Evolutionary conservation across 2,113 vertebrate genomes (phyloP).

Genomic region (Osmerus mordax): DNA sequence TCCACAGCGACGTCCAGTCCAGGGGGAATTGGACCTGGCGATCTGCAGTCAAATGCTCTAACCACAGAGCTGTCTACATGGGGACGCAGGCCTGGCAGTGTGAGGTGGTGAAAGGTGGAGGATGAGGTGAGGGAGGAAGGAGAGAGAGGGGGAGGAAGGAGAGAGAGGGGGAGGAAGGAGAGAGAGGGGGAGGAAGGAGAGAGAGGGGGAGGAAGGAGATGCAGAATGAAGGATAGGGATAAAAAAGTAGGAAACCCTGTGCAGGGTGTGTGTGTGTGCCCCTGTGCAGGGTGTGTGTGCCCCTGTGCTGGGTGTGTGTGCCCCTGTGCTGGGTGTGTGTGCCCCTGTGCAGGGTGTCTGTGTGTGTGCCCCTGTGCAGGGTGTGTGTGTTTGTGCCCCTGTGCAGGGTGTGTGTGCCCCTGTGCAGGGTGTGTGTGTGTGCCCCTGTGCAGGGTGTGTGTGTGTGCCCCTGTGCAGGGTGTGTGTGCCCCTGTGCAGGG

Average conservation of each 20-base stretch:
- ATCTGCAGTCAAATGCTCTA: no score
- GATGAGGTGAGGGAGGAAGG: constrained; percentile 3
- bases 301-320: neutral
- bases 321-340: constrained; percentile 2
- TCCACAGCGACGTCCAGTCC: no score
- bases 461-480: neutral
- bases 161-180: constrained; percentile 20
- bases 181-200: constrained; percentile 3
- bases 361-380: neutral
- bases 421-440: neutral
- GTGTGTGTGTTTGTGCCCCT: neutral
- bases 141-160: constrained; percentile 20
- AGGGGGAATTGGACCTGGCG: no score
- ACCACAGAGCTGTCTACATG: neutral
- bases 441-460: no score
- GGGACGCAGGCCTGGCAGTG: no score
- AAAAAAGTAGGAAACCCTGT: constrained; percentile 10
- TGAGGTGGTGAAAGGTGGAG: neutral
- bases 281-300: neutral
- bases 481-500: constrained; percentile 1
- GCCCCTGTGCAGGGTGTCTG: neutral
- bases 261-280: constrained; percentile 8
- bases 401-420: neutral
- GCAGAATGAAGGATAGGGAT: constrained; percentile 46
- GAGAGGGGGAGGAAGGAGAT: constrained; percentile 22